Conservation (phyloP, 1,140 invertebrate species). For the Lanistes nyassanus region DNA sequence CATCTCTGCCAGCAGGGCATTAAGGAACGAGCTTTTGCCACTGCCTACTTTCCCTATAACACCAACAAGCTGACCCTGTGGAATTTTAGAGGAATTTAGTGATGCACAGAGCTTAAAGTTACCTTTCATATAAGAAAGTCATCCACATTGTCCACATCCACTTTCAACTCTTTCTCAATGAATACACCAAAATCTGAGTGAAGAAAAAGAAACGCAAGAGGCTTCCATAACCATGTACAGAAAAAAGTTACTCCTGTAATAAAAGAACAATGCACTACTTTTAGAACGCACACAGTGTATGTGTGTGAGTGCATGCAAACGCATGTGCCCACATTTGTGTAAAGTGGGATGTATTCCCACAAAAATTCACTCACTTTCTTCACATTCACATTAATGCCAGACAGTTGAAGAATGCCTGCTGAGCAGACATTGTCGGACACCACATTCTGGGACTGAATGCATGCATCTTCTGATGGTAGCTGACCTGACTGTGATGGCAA, state of each 20-base stretch:
- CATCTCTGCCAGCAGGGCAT: constrained; percentile 64
- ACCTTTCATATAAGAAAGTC: too few relatives aligned
- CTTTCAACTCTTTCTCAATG: too few relatives aligned
- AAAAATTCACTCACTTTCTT: constrained; percentile 31
- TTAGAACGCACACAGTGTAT: too few relatives aligned
- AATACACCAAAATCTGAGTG: too few relatives aligned
- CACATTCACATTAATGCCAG: constrained; percentile 45
- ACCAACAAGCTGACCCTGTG: constrained; percentile 63
- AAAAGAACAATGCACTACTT: too few relatives aligned
- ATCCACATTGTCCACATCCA: too few relatives aligned
- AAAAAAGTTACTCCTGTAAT: neutral
- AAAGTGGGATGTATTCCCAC: too few relatives aligned
- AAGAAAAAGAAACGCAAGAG: too few relatives aligned
- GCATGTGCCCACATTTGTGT: too few relatives aligned
- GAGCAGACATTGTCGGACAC: neutral
- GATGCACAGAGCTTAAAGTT: too few relatives aligned
- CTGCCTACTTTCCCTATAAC: constrained; percentile 65
- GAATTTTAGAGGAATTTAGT: constrained; percentile 2
- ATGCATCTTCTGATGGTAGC: neutral
- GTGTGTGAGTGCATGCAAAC: too few relatives aligned
- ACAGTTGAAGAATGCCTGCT: constrained; percentile 30
- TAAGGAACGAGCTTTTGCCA: constrained; percentile 63
- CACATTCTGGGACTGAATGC: neutral
- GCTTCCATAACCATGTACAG: neutral
- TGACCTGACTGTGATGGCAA: neutral